Base-by-base conservation (phyloP, 1,140 invertebrate species). In the Drosophila jambulina region DNA sequence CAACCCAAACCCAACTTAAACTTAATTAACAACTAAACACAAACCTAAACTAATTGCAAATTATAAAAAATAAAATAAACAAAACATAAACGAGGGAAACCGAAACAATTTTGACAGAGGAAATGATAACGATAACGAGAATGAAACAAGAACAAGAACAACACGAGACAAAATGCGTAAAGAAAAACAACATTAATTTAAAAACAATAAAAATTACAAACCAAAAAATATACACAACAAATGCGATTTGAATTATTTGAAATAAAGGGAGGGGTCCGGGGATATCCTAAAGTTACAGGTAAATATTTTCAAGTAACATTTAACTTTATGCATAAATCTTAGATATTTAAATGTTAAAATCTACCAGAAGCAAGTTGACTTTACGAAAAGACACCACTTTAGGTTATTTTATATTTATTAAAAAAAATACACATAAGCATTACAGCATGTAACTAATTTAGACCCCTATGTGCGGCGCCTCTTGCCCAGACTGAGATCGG, bases 171-270 rank as follows among this genome's bases (percentile, higher is more conserved):
- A 70, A 54, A 78, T 64, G 65, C 69, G 69, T 72, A 59, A 81
- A 80, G 68, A 83, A 56, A 48, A 80, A 64, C 61, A 76, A 68
- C 65, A 76, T 87, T 79, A 87, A 82, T 83, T 87, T 74, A 82
- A 82, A 81, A 86, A 87, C 75, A 86, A 86, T 86, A 86, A 86
- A 87, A 87, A 87, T 87, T 86, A 86, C 80, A 86, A 82, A 86
- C 70, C 51, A 54, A 82, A 82, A 85, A 87, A 79, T 64, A 82
- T 75, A 75, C 27, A 56, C 25, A 58, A 32, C 9, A 46, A 56
- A 32, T 46, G 63, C 9, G 21, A 21, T 12, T 63, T 38, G 21
- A 12, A 23, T 38, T 23, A 53, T 54, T 25, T 45, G 4, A 3
- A 8, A 8, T 8, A 43, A 9, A 5, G 49, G 36, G 17, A 0